Evolutionary conservation across 1,140 invertebrate genomes (phyloP).

Genomic region (Pemphigus obesinymphae): DNA sequence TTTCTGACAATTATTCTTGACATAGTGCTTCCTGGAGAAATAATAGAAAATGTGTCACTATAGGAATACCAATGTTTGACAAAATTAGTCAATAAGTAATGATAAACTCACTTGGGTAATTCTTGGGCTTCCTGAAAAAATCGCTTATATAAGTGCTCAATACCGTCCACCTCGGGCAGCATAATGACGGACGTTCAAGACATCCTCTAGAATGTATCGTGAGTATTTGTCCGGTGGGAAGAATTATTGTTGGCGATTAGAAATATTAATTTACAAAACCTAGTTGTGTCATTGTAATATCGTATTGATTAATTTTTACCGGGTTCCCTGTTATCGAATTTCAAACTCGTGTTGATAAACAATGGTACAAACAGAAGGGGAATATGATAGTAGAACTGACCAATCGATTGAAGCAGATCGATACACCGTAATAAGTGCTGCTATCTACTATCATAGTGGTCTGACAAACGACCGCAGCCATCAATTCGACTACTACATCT

Average conservation of each 20-base stretch:
- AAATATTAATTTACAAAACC: not conserved
- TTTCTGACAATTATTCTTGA: constrained; percentile 3
- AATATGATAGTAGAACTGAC: constrained; percentile 6
- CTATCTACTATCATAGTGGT: too few relatives aligned
- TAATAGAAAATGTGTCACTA: not conserved
- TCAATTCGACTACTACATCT: too few relatives aligned
- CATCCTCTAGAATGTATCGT: not conserved
- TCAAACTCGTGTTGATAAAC: constrained; percentile 35
- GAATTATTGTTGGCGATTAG: not conserved
- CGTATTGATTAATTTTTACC: constrained; percentile 38
- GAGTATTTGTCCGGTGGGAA: not conserved
- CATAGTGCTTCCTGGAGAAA: not conserved
- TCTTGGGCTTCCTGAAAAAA: constrained; percentile 38
- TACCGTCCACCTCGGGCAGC: constrained; percentile 35
- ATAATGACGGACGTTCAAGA: not conserved
- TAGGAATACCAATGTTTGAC: not conserved
- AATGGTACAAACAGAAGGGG: not conserved
- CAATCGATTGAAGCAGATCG: not conserved
- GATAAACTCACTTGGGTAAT: not conserved
- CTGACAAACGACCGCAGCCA: too few relatives aligned
- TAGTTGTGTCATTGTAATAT: not conserved
- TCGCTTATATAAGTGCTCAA: constrained; percentile 22
- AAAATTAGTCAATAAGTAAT: not conserved
- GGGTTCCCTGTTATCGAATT: constrained; percentile 39
- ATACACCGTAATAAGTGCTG: not conserved